These are phyloP conservation scores for Callipepla squamata DNA, from an alignment of 2,113 vertebrate species.

Conservation along the genomic window DNA sequence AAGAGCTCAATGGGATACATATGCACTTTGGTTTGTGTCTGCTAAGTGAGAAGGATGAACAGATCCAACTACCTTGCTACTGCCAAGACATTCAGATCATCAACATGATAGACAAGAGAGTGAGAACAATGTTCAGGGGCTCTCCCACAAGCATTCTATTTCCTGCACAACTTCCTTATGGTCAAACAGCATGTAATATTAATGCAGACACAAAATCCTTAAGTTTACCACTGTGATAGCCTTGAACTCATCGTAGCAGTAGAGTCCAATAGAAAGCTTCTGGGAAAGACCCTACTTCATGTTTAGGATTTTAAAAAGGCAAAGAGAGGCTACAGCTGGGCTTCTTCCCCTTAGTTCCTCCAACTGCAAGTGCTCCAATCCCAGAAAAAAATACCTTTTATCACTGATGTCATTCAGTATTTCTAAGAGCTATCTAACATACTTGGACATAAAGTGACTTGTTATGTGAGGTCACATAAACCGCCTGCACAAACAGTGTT, in stretches of 20 bases:
- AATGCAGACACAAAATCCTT: not conserved
- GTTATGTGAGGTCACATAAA: not conserved
- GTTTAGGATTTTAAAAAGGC: not conserved
- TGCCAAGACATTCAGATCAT: not conserved
- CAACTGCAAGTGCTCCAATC: not conserved
- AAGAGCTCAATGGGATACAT: not conserved
- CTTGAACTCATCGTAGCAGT: not conserved
- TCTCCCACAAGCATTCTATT: not conserved
- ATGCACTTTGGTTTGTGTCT: not conserved
- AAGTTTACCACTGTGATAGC: not conserved
- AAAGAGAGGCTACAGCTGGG: not conserved
- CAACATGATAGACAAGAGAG: rapidly evolving
- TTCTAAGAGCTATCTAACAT: not conserved
- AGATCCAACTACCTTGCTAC: not conserved
- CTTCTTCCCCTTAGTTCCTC: not conserved
- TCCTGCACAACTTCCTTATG: not conserved
- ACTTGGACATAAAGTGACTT: not conserved
- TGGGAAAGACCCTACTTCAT: not conserved
- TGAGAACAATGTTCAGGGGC: not conserved
- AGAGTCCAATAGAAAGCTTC: not conserved
- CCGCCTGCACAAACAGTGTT: not conserved
- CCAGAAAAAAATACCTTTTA: not conserved
- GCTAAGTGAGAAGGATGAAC: not conserved
- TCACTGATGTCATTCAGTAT: not conserved
- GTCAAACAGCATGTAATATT: not conserved